Base-by-base conservation (phyloP, 2,888 invertebrate genomes). In the Philaethria dido region DNA sequence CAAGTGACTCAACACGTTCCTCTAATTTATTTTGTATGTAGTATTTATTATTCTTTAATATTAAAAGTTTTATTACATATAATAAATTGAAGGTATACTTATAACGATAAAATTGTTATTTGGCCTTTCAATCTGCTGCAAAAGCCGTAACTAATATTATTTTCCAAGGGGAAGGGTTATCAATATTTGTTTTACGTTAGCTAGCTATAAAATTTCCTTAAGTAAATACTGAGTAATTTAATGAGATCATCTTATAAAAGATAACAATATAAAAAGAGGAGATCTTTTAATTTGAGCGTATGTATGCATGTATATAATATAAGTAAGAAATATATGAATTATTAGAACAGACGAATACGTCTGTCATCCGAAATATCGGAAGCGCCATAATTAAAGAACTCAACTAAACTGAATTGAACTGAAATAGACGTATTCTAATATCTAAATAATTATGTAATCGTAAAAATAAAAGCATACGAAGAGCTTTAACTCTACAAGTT, bases 121-220 rank as follows among this genome's bases (percentile, higher is more conserved):
- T 20, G n/a, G 8, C n/a, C 22, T 14, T 29, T 9, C 0, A 60
- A 47, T 33, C 3, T 18, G 14, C 29, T 18, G 16, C n/a, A n/a
- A n/a, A n/a, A n/a, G n/a, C n/a, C n/a, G n/a, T n/a, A n/a, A n/a
- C n/a, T n/a, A 29, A 47, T 5, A 59, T 25, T 29, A 20, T 25
- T 50, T 33, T 33, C 9, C 1, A 25, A 44, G 50, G 50, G 1
- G 14, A 57, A 39, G 52, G 60, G 60, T 60, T 65, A 65, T 65
- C 65, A 6, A 20, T 18, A 42, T 60, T 64, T 60, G 60, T 60
- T 65, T 59, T 42, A 22, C 11, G 14, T 36, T 20, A 62, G 39
- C 25, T 9, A 36, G 29, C 29, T 16, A 52, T 54, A 47, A 16
- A 45, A 44, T 42, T n/a, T 61, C 3, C 29, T 54, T 9, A 13